Conservation (phyloP, 1,140 invertebrate genomes). For the Drosophila lacteicornis region DNA sequence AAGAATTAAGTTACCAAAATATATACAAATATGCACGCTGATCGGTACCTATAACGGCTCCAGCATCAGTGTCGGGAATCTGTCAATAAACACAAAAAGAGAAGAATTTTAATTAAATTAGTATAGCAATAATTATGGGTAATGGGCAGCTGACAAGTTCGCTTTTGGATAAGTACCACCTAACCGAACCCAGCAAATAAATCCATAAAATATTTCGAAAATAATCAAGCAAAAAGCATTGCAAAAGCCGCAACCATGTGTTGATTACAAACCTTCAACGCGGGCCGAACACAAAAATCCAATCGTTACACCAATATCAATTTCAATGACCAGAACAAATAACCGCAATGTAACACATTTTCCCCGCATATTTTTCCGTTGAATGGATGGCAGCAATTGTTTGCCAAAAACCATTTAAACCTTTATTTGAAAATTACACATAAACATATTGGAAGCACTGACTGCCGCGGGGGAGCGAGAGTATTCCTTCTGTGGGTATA, state of each 20-base stretch:
- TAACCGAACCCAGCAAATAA: slow-evolving; percentile 12
- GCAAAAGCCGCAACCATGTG: slow-evolving; percentile 71
- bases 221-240: slow-evolving; percentile 73
- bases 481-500: background rate
- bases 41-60: background rate
- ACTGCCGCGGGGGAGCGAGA: background rate
- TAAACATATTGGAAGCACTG: slow-evolving; percentile 70
- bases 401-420: slow-evolving; percentile 81
- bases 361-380: slow-evolving; percentile 52
- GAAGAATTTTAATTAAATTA: slow-evolving; percentile 53
- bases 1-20: background rate
- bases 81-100: slow-evolving; percentile 8
- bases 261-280: slow-evolving; percentile 71
- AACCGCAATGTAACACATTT: slow-evolving; percentile 81
- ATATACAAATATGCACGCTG: background rate
- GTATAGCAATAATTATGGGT: slow-evolving; percentile 45
- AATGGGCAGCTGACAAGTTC: slow-evolving; percentile 47
- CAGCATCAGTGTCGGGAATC: background rate
- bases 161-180: slow-evolving; percentile 27
- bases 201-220: slow-evolving; percentile 51
- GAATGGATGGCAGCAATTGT: slow-evolving; percentile 58
- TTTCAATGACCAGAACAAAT: slow-evolving; percentile 78
- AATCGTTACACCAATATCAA: slow-evolving; percentile 57
- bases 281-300: slow-evolving; percentile 33
- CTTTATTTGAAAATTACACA: slow-evolving; percentile 82